A percentile compares a stretch with the other conserved stretches of the same genome.
Conservation (phyloP, 2,797 vertebrate species). For the Megaceryle alcyon region DNA sequence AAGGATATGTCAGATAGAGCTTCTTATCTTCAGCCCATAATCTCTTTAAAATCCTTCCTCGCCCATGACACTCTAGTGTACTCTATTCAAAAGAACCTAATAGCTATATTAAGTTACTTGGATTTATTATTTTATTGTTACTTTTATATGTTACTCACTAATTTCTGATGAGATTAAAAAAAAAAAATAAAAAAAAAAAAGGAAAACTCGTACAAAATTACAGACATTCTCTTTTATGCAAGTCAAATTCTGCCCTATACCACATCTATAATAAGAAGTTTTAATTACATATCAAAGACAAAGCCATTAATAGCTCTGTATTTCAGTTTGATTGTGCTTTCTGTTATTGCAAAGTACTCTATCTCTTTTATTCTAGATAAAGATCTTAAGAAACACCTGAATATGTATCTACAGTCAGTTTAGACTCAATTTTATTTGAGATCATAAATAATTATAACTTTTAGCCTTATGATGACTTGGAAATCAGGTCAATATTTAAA, state of each 20-base stretch:
- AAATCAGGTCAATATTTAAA: not conserved
- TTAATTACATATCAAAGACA: not conserved
- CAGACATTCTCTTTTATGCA: not conserved
- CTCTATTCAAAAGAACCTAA: not conserved
- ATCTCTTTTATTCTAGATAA: not conserved
- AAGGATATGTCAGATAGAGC: slow-evolving; percentile 32
- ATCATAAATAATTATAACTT: not conserved
- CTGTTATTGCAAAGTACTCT: not conserved
- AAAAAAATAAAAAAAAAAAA: not conserved
- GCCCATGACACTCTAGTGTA: slow-evolving; percentile 11
- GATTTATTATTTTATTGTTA: not conserved
- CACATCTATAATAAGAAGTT: not conserved
- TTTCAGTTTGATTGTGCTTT: not conserved
- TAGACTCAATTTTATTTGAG: not conserved
- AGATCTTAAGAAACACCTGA: not conserved
- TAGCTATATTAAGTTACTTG: not conserved
- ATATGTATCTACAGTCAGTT: not conserved
- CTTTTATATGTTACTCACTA: not conserved
- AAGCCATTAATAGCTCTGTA: not conserved
- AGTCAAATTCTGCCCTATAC: not conserved
- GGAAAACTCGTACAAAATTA: not conserved
- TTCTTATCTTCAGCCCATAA: slow-evolving; percentile 38
- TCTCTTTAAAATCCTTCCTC: slow-evolving; percentile 46
- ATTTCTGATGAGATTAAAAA: not conserved
- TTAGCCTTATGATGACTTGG: not conserved